Evolutionary conservation across 2,797 vertebrate species (phyloP), one percentile per base, ranked within the genome.

Genomic region (Gorsachius magnificus): DNA sequence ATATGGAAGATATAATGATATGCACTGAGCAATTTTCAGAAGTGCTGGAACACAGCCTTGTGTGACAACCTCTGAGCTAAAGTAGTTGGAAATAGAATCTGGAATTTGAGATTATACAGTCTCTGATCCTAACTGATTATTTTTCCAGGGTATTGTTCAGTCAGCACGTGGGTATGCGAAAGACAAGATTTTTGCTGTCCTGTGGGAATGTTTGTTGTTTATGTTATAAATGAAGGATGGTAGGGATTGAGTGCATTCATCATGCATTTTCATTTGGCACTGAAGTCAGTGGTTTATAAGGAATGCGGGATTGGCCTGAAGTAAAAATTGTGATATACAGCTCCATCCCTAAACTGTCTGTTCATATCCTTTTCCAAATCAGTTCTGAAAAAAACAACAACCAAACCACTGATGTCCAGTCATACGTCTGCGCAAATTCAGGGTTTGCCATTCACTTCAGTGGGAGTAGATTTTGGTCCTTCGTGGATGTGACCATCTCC

Each of bases 111-210:
- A 96, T 95, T 94, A 93, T 85, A 26, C 84, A 77, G 80, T 69
- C 92, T 96, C 89, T 97, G 96, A 96, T 90, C 94, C 74, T 70
- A 95, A 84, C 96, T 90, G 93, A 97, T 97, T 95, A 86, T 96
- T 97, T 97, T 96, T 93, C 89, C 86, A 38, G 90, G 72, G 58
- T 96, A 81, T 60, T 69, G 68, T 92, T 63, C 94, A 92, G 79
- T 58, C 95, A 71, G 88, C 84, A 20, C 61, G 92, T 57, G 85
- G 72, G 43, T 83, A 74, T 75, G 16, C 86, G 69, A 90, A 90
- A 90, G 79, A 88, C 90, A 92, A 81, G 83, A 53, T 56, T 88
- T 92, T 79, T 57, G 0, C 43, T 64, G 58, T 91, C 91, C 72
- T 84, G 6, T 83, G 64, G 87, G 70, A 87, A 61, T 3, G 2